Conservation (phyloP, 2,888 invertebrate genomes). For the Blastobasis lacticolella region DNA sequence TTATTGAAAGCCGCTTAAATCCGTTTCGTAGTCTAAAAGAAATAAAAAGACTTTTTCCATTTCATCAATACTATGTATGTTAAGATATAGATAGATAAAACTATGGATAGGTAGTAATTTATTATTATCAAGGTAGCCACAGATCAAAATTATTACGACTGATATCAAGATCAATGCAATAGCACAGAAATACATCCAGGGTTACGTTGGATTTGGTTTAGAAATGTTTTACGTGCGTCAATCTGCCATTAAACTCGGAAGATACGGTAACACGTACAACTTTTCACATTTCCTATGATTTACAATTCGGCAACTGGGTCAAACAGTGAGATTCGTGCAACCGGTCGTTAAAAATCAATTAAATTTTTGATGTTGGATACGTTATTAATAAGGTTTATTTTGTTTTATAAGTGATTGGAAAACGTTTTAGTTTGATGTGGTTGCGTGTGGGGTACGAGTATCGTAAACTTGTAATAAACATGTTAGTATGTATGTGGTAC, state of each 20-base stretch:
- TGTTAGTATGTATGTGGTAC: too few relatives aligned
- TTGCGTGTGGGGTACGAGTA: too few relatives aligned
- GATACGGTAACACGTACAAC: slow-evolving; percentile 26
- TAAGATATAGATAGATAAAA: neutral
- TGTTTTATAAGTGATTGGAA: too few relatives aligned
- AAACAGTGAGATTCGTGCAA: too few relatives aligned
- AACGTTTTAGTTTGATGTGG: too few relatives aligned
- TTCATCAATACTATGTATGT: too few relatives aligned
- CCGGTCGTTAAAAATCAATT: too few relatives aligned
- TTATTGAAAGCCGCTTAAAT: too few relatives aligned
- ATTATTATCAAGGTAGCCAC: neutral
- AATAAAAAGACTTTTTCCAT: too few relatives aligned
- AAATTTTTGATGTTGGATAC: too few relatives aligned
- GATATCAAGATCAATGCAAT: slow-evolving; percentile 23
- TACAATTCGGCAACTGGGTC: neutral
- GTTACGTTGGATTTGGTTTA: slow-evolving; percentile 23
- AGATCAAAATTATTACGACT: neutral
- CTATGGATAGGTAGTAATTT: neutral
- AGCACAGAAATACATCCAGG: slow-evolving; percentile 30
- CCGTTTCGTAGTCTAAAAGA: neutral
- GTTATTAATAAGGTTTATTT: too few relatives aligned
- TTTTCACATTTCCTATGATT: slow-evolving; percentile 7
- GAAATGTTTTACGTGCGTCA: slow-evolving; percentile 35
- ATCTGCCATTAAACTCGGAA: slow-evolving; percentile 36
- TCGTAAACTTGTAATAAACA: too few relatives aligned